Evolutionary conservation across 1,140 invertebrate species (phyloP), one percentile per base, ranked within the genome.

Genomic region (Macrocentrus cingulum): DNA sequence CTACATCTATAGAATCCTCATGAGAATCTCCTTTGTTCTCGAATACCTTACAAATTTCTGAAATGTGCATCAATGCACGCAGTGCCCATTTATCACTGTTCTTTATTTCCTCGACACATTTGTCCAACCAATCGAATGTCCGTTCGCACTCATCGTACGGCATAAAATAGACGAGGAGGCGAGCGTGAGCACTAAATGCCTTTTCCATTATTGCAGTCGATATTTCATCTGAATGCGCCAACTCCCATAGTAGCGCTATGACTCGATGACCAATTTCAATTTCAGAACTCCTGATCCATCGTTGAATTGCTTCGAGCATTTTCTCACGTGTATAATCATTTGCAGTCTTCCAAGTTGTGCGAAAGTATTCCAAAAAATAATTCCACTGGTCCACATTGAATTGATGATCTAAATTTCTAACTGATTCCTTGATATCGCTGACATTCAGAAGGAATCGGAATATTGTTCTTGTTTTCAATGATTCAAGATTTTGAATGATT

Each of bases 161-260:
- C 80, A 95, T 98, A 70, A 94, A 97, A 71, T 97, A 98, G 81
- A 98, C 96, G 25, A 99, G 83, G 74, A 99, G 98, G 84, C 98
- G 98, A 5, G 97, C 92, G 74, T 98, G 95, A 62, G 96, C 95
- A 44, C 86, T 88, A 44, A 99, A 78, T 1, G 96, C 95, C 72
- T 98, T 94, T 79, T 99, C 96, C 87, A 98, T 94, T 62, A 98
- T 97, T 80, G 98, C 96, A 2, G 93, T 97, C 46, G 94, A 91
- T 37, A 97, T 91, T 80, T 98, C 95, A 69, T 95, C 91, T 51
- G 92, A 94, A 79, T 98, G 95, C 15, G 95, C 95, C 69, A 99
- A 83, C 73, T 95, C 97, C 96, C 96, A 99, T 74, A 99, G 91
- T 13, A 99, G 81, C 50, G 94, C 94, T 59, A 99, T 81, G 11